Base-by-base conservation (phyloP, 2,888 invertebrate species). In the Sminthurides aquaticus region DNA sequence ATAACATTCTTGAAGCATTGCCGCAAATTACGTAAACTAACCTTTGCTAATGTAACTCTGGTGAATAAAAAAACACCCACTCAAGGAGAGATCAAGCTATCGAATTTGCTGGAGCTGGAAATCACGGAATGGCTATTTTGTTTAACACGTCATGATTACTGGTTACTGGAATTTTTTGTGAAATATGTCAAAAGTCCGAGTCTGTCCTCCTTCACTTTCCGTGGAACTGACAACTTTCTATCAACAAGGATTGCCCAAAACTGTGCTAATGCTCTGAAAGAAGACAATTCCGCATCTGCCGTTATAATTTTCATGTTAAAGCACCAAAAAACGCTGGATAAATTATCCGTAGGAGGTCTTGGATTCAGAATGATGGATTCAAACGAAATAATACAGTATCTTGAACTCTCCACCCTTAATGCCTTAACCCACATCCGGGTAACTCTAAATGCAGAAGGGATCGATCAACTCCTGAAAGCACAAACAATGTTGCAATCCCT, bases 311-410 rank as follows among this genome's bases (percentile, higher is more conserved):
- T 62, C 34, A 8, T 62, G 5, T 15, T 57, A 11, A 62, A 57
- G 20, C 28, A 57, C 57, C 49, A 49, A 3, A 2, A 1, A n/a
- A 49, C 27, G 11, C 20, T 62, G 22, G 34, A 49, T 15, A 57
- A 26, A 27, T 1, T 57, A n/a, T 57, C 62, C n/a, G 24, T 62
- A 3, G 62, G 62, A 24, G 62, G 62, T n/a, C 20, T 62, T 8
- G 62, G 62, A 2, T 62, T 62, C n/a, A 62, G n/a, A 28, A 29
- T 62, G 49, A 27, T 57, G 49, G 48, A 62, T 2, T 5, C 25
- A 2, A 11, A 60, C 15, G 49, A 49, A 25, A 25, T 2, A 2
- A 26, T 25, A 2, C 1, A 15, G 1, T 25, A 49, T 20, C 27
- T 49, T 15, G 49, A 60, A 11, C 22, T 60, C n/a, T 25, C 43